Conservation (phyloP, 2,888 invertebrate species). For the Dryadula phaetusa region DNA sequence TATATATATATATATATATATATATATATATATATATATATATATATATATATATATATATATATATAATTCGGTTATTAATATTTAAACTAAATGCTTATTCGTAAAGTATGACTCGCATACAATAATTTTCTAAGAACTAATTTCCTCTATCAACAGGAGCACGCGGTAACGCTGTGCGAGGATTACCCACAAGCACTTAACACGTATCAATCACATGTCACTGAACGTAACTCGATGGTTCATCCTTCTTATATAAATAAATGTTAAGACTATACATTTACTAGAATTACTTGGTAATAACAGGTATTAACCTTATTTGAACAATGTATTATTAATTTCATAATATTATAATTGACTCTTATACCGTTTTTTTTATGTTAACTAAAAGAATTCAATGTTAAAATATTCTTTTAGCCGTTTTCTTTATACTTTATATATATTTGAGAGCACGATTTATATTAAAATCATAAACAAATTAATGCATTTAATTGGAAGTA, state of each 20-base stretch:
- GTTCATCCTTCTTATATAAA: background rate
- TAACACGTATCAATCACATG: constrained; percentile 5
- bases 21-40: background rate
- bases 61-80: background rate
- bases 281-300: background rate
- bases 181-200: background rate
- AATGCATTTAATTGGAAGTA: constrained; percentile 86
- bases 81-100: background rate
- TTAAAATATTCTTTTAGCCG: too few relatives aligned
- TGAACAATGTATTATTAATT: too few relatives aligned
- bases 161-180: background rate
- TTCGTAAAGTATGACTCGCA: background rate
- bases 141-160: constrained; percentile 1
- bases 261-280: background rate
- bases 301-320: too few relatives aligned
- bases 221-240: background rate
- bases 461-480: constrained; percentile 9
- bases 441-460: too few relatives aligned
- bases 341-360: too few relatives aligned
- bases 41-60: too few relatives aligned
- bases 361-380: too few relatives aligned
- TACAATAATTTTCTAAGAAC: constrained; percentile 1
- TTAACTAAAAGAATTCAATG: too few relatives aligned
- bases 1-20: too few relatives aligned
- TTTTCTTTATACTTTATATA: background rate